Evolutionary conservation across 53 echinoderm and acorn worm species (phyloP).

Genomic region (Hippasteria phrygiana): DNA sequence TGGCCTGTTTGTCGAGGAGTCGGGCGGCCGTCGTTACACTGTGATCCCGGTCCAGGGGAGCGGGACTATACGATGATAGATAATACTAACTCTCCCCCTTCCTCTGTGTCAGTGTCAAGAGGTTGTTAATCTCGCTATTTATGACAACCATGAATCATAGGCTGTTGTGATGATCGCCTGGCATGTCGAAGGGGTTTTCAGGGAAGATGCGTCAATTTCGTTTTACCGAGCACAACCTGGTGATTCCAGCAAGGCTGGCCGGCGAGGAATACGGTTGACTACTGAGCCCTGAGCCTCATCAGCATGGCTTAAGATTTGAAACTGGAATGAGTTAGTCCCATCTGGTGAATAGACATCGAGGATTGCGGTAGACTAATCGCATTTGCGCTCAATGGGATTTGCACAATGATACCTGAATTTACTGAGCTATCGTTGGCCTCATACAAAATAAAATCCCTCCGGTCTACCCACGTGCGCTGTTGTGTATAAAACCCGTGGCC

Average conservation of each 20-base stretch:
- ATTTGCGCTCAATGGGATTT: background rate
- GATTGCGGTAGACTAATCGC: background rate
- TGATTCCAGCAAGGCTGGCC: background rate
- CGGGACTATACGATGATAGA: background rate
- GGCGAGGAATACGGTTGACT: too few relatives aligned
- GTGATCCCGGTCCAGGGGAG: background rate
- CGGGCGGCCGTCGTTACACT: constrained; percentile 45
- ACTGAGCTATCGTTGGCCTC: background rate
- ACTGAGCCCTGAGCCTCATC: too few relatives aligned
- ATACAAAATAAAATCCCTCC: background rate
- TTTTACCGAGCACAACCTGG: background rate
- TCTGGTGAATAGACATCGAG: background rate
- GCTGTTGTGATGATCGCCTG: background rate
- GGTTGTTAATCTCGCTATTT: background rate
- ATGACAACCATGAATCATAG: background rate
- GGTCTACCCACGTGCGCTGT: background rate
- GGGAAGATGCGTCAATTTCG: background rate
- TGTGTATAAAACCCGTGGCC: background rate
- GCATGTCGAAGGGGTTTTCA: background rate
- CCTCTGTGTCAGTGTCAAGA: background rate
- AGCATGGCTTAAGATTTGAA: too few relatives aligned
- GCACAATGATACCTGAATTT: background rate
- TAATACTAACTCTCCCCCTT: background rate
- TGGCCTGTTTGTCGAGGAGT: constrained; percentile 58
- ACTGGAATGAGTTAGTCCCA: background rate